These are phyloP conservation scores for Hoplodrina ambigua DNA, from an alignment of 2,888 invertebrate species.

Conservation along the genomic window DNA sequence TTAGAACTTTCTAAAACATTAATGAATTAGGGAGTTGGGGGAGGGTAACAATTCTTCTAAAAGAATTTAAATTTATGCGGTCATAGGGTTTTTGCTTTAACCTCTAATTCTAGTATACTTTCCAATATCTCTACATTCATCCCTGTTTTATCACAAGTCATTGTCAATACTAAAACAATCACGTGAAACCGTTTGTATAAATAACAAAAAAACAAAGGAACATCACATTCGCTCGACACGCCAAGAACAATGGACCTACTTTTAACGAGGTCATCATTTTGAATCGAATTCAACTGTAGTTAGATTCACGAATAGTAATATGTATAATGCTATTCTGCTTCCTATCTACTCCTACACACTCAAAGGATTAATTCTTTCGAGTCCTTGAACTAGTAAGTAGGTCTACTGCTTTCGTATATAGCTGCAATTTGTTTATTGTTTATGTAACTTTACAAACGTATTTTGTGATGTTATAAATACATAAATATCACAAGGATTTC, in stretches of 20 bases:
- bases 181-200: neutral
- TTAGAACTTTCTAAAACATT: neutral
- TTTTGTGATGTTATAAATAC: slow-evolving; percentile 40
- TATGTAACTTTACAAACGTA: neutral
- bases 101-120: slow-evolving; percentile 30
- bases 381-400: neutral
- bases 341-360: neutral
- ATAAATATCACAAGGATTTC: slow-evolving; percentile 43
- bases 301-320: neutral
- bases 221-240: slow-evolving; percentile 7
- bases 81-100: neutral
- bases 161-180: slow-evolving; percentile 33
- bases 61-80: neutral
- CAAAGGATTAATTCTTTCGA: neutral
- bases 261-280: neutral
- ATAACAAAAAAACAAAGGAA: neutral
- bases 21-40: slow-evolving; percentile 33
- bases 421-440: neutral
- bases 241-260: slow-evolving; percentile 22
- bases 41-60: neutral
- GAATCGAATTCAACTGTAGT: neutral
- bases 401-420: slow-evolving; percentile 2
- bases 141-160: slow-evolving; percentile 55
- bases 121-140: slow-evolving; percentile 37
- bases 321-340: neutral